These are phyloP conservation scores for Mormyrus lacerda DNA, from an alignment of 2,113 vertebrate genomes.

Conservation along the genomic window DNA sequence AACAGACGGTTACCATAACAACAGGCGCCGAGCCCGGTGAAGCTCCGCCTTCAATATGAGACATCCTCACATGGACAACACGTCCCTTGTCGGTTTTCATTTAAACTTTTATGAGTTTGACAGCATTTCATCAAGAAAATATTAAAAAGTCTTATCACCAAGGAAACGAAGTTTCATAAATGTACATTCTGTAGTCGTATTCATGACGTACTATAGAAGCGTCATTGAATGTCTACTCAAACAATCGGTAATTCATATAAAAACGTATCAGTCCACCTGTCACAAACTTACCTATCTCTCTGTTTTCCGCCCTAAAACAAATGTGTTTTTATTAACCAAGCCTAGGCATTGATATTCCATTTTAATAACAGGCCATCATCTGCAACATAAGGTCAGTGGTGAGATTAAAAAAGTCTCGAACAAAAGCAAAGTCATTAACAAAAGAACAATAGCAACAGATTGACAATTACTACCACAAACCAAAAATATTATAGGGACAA, in stretches of 20 bases:
- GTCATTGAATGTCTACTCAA: background rate
- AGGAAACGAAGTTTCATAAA: conserved; percentile 9
- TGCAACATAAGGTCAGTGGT: background rate
- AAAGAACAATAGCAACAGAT: background rate
- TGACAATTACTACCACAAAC: background rate
- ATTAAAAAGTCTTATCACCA: background rate
- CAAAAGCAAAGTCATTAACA: background rate
- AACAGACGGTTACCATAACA: conserved; percentile 41
- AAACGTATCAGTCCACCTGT: background rate
- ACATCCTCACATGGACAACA: background rate
- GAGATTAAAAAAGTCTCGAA: background rate
- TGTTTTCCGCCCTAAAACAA: background rate
- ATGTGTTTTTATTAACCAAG: background rate
- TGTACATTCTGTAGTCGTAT: background rate
- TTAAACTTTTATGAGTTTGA: background rate
- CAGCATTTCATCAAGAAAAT: background rate
- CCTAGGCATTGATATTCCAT: background rate
- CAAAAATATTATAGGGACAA: background rate
- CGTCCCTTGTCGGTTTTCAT: background rate
- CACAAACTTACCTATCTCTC: background rate
- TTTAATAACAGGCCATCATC: background rate
- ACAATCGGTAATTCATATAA: background rate
- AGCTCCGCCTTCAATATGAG: background rate
- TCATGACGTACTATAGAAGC: background rate
- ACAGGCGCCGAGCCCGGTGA: conserved; percentile 6